Evolutionary conservation across 2,113 vertebrate genomes (phyloP).

Genomic region (Hassar affinis): DNA sequence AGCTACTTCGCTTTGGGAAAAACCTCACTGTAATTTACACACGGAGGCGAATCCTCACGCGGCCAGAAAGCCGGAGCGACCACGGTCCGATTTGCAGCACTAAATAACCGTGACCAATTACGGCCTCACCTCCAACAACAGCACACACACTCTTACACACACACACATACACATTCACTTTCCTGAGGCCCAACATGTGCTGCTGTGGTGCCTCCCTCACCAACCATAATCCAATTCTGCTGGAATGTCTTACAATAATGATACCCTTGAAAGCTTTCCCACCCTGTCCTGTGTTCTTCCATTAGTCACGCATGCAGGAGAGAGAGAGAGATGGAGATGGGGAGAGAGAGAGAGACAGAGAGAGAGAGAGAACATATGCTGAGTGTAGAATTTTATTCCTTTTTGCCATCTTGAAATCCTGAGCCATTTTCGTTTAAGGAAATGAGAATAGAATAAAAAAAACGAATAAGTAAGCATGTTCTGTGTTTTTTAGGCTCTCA

Average conservation of each 20-base stretch:
- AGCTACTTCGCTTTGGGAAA: slow-evolving; percentile 52
- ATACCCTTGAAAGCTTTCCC: slow-evolving; percentile 53
- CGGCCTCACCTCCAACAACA: slow-evolving; percentile 41
- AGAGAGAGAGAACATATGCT: slow-evolving; percentile 1
- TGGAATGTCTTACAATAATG: slow-evolving; percentile 60
- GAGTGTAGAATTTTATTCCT: slow-evolving; percentile 22
- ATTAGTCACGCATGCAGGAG: slow-evolving; percentile 40
- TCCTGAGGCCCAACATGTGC: slow-evolving; percentile 40
- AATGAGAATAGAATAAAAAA: slow-evolving; percentile 24
- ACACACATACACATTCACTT: slow-evolving; percentile 8
- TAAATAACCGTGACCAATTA: slow-evolving; percentile 66
- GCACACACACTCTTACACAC: not conserved
- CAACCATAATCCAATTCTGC: slow-evolving; percentile 61
- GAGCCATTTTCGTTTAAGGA: slow-evolving; percentile 32
- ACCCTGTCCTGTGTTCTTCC: slow-evolving; percentile 36
- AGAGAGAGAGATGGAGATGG: not conserved
- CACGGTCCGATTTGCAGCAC: slow-evolving; percentile 50
- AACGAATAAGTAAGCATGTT: not conserved
- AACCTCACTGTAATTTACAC: slow-evolving; percentile 55
- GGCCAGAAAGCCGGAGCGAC: slow-evolving; percentile 46
- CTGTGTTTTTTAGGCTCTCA: not conserved
- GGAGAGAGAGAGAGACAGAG: not conserved
- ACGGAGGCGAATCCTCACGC: slow-evolving; percentile 53
- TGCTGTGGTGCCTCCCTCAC: slow-evolving; percentile 43
- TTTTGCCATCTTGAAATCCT: slow-evolving; percentile 10